Conservation (phyloP, 2,113 vertebrate species). For the Leucopternis melanops region DNA sequence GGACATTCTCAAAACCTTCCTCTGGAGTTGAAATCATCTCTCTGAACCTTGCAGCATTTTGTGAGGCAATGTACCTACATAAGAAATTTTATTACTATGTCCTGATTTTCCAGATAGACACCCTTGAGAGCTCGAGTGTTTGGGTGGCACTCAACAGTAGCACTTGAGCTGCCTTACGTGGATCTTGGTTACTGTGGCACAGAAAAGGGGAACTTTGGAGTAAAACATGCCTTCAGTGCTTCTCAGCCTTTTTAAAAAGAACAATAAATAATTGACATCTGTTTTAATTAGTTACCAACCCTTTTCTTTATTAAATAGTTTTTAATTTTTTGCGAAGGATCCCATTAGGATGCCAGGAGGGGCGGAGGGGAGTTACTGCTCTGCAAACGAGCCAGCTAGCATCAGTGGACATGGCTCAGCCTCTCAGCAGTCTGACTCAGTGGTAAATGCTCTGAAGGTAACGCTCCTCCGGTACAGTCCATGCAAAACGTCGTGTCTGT, state of each 20-base stretch:
- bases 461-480: constrained; percentile 47
- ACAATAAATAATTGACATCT: background rate
- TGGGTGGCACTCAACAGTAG: background rate
- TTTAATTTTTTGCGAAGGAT: constrained; percentile 77
- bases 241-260: background rate
- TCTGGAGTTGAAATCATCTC: background rate
- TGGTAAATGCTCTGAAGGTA: constrained; percentile 84
- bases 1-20: background rate
- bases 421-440: constrained; percentile 77
- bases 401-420: constrained; percentile 75
- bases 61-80: background rate
- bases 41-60: background rate
- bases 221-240: background rate
- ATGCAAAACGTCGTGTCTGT: constrained; percentile 51
- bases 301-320: constrained; percentile 75
- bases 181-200: background rate
- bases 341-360: constrained; percentile 77
- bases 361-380: constrained; percentile 77
- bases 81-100: background rate
- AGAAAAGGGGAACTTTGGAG: background rate
- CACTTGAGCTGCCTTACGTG: accelerated
- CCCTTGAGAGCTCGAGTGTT: background rate
- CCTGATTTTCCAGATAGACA: background rate
- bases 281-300: constrained; percentile 46
- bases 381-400: constrained; percentile 74